phyloP scores from a whole-genome alignment of 1,140 invertebrate genomes.

The Eumeta japonica region DNA sequence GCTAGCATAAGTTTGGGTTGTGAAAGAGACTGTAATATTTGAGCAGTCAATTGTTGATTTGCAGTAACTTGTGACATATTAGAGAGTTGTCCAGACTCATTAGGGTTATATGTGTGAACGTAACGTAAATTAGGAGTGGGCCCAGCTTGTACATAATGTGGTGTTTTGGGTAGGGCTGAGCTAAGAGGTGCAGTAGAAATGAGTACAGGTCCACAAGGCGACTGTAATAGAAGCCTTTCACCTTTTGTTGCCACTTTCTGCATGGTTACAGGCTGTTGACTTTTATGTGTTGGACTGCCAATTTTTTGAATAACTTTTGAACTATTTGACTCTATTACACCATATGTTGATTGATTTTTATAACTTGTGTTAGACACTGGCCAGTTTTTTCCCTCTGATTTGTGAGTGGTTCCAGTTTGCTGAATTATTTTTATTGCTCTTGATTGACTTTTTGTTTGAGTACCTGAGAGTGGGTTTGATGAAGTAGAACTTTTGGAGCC shows the following conservation, averaged over 20 bases:
- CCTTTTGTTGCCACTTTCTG: slow-evolving; percentile 37
- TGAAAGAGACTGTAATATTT: slow-evolving; percentile 51
- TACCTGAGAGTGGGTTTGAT: slow-evolving; percentile 27
- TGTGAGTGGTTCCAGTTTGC: slow-evolving; percentile 34
- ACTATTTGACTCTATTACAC: slow-evolving; percentile 31
- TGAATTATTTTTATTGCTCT: slow-evolving; percentile 51
- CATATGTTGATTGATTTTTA: slow-evolving; percentile 32
- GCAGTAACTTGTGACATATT: slow-evolving; percentile 42
- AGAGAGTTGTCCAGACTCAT: slow-evolving; percentile 35
- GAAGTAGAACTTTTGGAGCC: slow-evolving; percentile 40
- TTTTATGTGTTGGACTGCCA: slow-evolving; percentile 40
- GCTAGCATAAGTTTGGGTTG: slow-evolving; percentile 46
- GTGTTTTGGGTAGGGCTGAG: slow-evolving; percentile 39
- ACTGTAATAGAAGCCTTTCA: slow-evolving; percentile 46
- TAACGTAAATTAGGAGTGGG: slow-evolving; percentile 45
- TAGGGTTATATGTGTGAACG: slow-evolving; percentile 45
- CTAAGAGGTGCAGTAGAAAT: slow-evolving; percentile 41
- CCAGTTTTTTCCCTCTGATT: slow-evolving; percentile 41
- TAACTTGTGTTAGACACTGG: slow-evolving; percentile 34
- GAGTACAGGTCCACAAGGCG: slow-evolving; percentile 43
- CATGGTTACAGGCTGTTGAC: slow-evolving; percentile 24
- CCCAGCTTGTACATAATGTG: slow-evolving; percentile 48
- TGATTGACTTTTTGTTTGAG: slow-evolving; percentile 35
- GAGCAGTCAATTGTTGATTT: slow-evolving; percentile 51
- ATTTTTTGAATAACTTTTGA: slow-evolving; percentile 49